phyloP scores from a whole-genome alignment of 2,797 vertebrate genomes.

The Paratrypauchen microcephalus region DNA sequence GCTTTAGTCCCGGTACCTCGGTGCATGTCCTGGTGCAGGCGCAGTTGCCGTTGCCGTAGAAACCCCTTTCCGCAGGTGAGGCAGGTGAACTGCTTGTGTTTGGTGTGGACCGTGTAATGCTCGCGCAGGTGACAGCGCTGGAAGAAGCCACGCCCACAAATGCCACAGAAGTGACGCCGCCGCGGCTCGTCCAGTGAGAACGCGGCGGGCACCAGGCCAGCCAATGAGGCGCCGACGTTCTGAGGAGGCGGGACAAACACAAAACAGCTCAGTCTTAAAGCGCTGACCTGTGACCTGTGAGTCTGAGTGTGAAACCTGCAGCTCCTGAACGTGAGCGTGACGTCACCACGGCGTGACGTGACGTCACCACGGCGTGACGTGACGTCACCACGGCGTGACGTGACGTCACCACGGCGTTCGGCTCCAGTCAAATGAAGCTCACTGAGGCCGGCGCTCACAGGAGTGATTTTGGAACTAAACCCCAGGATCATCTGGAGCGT shows the following conservation, averaged over 20 bases:
- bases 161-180: conserved; percentile 95
- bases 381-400: too few species aligned
- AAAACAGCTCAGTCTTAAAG: not conserved
- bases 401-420: too few species aligned
- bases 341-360: too few species aligned
- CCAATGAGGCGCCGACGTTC: conserved; percentile 4
- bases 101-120: conserved; percentile 98
- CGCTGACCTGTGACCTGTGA: not conserved
- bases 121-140: conserved; percentile 97
- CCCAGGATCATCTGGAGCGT: too few species aligned
- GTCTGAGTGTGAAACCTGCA: not conserved
- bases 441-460: too few species aligned
- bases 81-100: conserved; percentile 98
- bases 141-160: conserved; percentile 97
- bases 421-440: too few species aligned
- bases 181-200: conserved; percentile 84
- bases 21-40: conserved; percentile 99
- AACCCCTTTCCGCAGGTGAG: conserved; percentile 98
- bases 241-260: not conserved
- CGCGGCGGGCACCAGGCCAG: not conserved
- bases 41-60: conserved; percentile 92
- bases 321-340: too few species aligned
- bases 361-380: too few species aligned
- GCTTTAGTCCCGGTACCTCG: conserved; percentile 77
- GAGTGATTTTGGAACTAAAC: too few species aligned